Percentiles rank a stretch among this genome's conserved stretches.
Conservation (phyloP, 2,797 vertebrate genomes). For the Pseudopleuronectes americanus region DNA sequence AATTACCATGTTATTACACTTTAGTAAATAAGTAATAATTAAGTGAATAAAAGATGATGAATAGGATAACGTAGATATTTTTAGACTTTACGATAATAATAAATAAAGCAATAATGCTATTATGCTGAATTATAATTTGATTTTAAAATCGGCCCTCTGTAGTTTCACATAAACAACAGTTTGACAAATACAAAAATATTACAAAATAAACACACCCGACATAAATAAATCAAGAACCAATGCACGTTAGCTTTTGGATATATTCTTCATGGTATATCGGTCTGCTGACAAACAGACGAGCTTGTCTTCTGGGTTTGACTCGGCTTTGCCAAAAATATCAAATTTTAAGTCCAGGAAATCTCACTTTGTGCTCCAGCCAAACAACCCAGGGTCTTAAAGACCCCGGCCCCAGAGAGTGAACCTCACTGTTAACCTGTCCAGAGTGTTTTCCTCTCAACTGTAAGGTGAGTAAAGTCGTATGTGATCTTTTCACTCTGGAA, state of each 20-base stretch:
- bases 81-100: too few relatives aligned
- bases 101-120: background rate
- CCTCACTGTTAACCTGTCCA: slow-evolving; percentile 30
- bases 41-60: too few relatives aligned
- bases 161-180: background rate
- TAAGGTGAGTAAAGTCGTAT: slow-evolving; percentile 4
- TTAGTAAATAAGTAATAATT: too few relatives aligned
- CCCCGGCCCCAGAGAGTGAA: background rate
- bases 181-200: background rate
- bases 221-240: background rate
- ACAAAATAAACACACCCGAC: background rate
- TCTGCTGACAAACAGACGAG: background rate
- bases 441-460: slow-evolving; percentile 17
- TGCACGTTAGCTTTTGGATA: too few relatives aligned
- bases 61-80: too few relatives aligned
- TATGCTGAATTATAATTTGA: background rate
- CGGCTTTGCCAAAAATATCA: slow-evolving; percentile 21
- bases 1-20: too few relatives aligned
- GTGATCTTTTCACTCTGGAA: slow-evolving; percentile 11
- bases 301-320: slow-evolving; percentile 3
- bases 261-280: background rate
- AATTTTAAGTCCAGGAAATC: slow-evolving; percentile 27
- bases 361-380: slow-evolving; percentile 10
- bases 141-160: background rate
- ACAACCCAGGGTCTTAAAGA: slow-evolving; percentile 1